Evolutionary conservation across 2,797 vertebrate genomes (phyloP), one percentile per base, ranked within the genome.

Genomic region (Monodelphis domestica): DNA sequence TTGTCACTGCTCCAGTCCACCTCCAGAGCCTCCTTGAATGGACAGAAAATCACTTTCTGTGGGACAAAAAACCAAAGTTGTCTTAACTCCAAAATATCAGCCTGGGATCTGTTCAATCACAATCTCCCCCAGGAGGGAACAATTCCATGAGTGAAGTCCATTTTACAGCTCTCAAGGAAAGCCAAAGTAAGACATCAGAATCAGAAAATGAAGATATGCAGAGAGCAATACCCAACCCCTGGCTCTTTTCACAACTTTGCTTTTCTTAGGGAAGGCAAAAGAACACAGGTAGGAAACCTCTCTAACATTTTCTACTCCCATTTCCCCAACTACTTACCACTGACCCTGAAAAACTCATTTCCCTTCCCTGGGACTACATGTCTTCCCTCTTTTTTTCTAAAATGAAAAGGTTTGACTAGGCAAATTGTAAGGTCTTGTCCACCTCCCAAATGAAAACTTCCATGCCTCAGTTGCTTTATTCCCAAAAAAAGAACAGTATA

Each of bases 1-100:
- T 99, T 99, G 88, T 99, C 99, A 0, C 96, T 98, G 0, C 98
- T 99, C 99, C 99, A 99, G 94, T 99, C 98, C 0, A 99, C 98
- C 90, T 99, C 98, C 97, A 99, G 98, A 0, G 99, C 99, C 26
- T 99, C 99, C 97, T 99, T 99, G 90, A 99, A 94, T 0, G 96
- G 96, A 97, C 99, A 99, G 98, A 99, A 99, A 94, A 95, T 87
- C 94, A 98, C 93, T 15, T 97, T 97, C 98, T 98, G 97, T 89
- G 28, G 33, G 55, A 94, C 90, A 92, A 93, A 96, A 96, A 93
- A 30, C 38, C 50, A 96, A 55, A 96, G 70, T 2, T 29, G 38
- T 52, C 51, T 94, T 54, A 96, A 57, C 28, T 28, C 59, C 33
- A 30, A 91, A 87, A 57, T 3, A 10, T 0, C 12, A 14, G 38